Base-by-base conservation (phyloP, 1,140 invertebrate species). In the Rhagoletis pomonella region DNA sequence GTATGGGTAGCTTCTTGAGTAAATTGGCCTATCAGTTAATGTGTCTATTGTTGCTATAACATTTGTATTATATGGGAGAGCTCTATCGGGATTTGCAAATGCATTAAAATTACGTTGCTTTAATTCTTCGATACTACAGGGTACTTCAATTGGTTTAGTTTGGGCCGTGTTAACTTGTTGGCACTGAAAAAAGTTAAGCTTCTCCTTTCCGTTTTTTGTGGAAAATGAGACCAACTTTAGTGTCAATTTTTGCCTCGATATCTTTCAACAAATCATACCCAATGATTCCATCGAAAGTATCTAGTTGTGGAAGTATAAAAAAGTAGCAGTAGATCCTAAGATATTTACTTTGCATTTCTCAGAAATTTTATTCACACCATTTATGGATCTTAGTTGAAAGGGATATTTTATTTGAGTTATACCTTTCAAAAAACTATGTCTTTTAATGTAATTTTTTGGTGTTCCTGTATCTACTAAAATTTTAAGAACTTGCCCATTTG, bases 1-100 rank as follows among this genome's bases (percentile, higher is more conserved):
- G 64, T 88, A 88, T 2, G 86, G 88, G 60, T 88, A 88, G n/a
- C 86, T 84, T 85, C 64, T 65, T 42, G 60, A 65, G 50, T 67
- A 88, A 84, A 88, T 86, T 4, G 86, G 88, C 50, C 85, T 86
- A 14, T 87, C 58, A 14, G 59, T 87, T 59, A 42, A 65, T 55
- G 77, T 85, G 50, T 86, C 55, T 42, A 88, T 88, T 69, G 69
- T 87, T 39, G 88, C 77, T 14, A 50, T 19, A 55, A 88, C 88
- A 10, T 85, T 47, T 19, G 86, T 87, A 60, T 85, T 88, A 39
- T 65, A 87, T 42, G 88, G 62, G 17, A 88, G 58, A 4, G 86
- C 50, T 87, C 42, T 64, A 67, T 88, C 81, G n/a, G 86, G 69
- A 10, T 88, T 55, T 9, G 87, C 84, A 77, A 88, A 88, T 65